Base-by-base conservation (phyloP, 1,140 invertebrate genomes). In the Megathymus violae region DNA sequence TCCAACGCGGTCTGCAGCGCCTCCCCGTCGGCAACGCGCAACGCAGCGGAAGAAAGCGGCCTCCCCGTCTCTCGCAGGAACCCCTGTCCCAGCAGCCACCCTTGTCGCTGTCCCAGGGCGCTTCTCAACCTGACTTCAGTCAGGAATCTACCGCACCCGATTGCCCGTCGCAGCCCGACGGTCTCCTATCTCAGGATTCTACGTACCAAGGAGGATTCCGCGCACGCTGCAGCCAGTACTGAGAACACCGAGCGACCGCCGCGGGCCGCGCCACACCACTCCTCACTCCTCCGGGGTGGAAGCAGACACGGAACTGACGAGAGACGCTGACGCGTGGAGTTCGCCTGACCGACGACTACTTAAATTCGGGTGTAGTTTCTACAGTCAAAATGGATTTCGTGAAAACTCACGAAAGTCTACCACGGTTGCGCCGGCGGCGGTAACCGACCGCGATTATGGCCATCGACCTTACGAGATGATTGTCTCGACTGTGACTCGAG, bases 151-250 rank as follows among this genome's bases (percentile, higher is more conserved):
- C 96, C 75, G 93, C 96, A 62, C 96, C 96, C 66, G 97, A 98
- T 68, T 97, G 97, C 85, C 97, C 97, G 75, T 98, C 97, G 19
- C 97, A 98, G 89, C 97, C 97, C 92, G 98, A 99, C 81, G 97
- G 97, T 40, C 93, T 99, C 62, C 91, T 99, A 68, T 99, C 97
- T 3, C 97, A 99, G 91, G 98, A 99, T 91, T 98, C 97, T 5
- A 97, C 96, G 64, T 98, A 98, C 91, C 97, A 98, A 90, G 96
- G 93, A 70, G 93, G 93, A 62, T 94, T 93, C 71, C 93, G 93
- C 70, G 93, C 92, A 78, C 93, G 93, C 67, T 92, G 92, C 79
- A 92, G 91, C 66, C 93, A 94, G 82, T 94, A 94, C 88, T 94
- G 93, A 94, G 91, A 78, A 66, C 81, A 80, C 76, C 88, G 90